Percentiles rank a stretch among this genome's conserved stretches.
phyloP scores from a whole-genome alignment of 2,113 vertebrate species.

The Paraplagusia blochii region DNA sequence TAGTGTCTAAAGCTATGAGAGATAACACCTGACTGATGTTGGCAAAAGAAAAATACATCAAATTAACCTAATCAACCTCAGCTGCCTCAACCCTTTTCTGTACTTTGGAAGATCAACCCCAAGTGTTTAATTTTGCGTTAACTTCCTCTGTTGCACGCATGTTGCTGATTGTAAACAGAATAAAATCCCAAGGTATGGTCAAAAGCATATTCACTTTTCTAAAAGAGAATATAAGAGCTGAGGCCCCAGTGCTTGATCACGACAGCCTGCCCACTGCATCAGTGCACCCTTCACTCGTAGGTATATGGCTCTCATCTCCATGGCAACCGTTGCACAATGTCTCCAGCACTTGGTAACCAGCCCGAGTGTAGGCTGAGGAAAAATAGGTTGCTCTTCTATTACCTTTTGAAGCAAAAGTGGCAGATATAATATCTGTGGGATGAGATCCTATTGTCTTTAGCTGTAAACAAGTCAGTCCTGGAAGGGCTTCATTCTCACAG shows the following conservation, averaged over 20 bases:
- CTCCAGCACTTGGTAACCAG: slow-evolving; percentile 62
- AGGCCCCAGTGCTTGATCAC: slow-evolving; percentile 61
- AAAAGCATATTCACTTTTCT: slow-evolving; percentile 30
- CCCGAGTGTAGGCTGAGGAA: slow-evolving; percentile 55
- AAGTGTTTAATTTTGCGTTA: no score
- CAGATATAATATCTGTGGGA: slow-evolving; percentile 34
- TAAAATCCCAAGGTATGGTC: slow-evolving; percentile 20
- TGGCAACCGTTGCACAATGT: slow-evolving; percentile 73
- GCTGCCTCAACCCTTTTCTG: no score
- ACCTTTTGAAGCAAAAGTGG: slow-evolving; percentile 39
- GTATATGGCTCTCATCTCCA: slow-evolving; percentile 73
- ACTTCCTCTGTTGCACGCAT: no score
- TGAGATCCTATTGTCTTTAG: slow-evolving; percentile 31
- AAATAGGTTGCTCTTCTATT: slow-evolving; percentile 58
- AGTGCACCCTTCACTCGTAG: slow-evolving; percentile 68
- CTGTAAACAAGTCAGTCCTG: slow-evolving; percentile 25
- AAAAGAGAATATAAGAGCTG: slow-evolving; percentile 35
- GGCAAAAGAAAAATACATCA: no score
- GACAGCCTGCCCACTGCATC: slow-evolving; percentile 73
- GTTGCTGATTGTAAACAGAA: no score
- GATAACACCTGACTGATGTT: no score
- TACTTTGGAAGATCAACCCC: no score
- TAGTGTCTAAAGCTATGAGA: no score
- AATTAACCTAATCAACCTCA: no score
- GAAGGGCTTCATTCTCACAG: slow-evolving; percentile 29